Base-by-base conservation (phyloP, 2,113 vertebrate genomes). In the Blennius ocellaris region DNA sequence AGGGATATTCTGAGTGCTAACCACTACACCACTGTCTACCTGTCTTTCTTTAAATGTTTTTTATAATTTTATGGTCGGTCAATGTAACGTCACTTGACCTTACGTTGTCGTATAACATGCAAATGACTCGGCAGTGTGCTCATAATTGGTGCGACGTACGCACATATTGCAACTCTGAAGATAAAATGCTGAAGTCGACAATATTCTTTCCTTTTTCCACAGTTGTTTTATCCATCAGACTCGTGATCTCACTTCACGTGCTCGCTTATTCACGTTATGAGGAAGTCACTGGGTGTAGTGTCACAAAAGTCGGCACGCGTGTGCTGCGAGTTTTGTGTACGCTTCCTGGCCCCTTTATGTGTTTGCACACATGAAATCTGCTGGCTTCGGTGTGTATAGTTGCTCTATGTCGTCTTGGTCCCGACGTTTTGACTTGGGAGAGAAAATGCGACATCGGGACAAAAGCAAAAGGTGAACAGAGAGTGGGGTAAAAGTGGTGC, bases 221-320 rank as follows among this genome's bases (percentile, higher is more conserved):
- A 45, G 16, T 67, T 71, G 45, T 72, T 61, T 77, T 72, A 41
- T 47, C 67, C 43, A 52, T 14, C 37, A 64, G 45, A 59, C 77
- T 52, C 73, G 43, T 81, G 84, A 76, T 77, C 74, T 75, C 71
- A 54, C 66, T 71, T 81, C 73, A 79, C 44, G 76, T 73, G 77
- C 41, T 58, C 14, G 41, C 71, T 59, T 72, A 81, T 84, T 80
- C 56, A 44, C 78, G 52, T 81, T 81, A 30, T 77, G 58, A 75
- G 78, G 83, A 90, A 86, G 80, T 80, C 1, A 3, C 40, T 15
- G 14, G 70, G 16, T 58, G 16, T 39, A 43, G 21, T 78, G 44
- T 21, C 2, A 58, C 21, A 39, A 16, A 44, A 15, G 53, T 44
- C n/a, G 41, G 52, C 56, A 60, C 56, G 69, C 30, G 54, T 80